A percentile compares a stretch with the other conserved stretches of the same genome.
These are phyloP conservation scores for Petroica traversi DNA, from an alignment of 2,113 vertebrate genomes.

Conservation along the genomic window DNA sequence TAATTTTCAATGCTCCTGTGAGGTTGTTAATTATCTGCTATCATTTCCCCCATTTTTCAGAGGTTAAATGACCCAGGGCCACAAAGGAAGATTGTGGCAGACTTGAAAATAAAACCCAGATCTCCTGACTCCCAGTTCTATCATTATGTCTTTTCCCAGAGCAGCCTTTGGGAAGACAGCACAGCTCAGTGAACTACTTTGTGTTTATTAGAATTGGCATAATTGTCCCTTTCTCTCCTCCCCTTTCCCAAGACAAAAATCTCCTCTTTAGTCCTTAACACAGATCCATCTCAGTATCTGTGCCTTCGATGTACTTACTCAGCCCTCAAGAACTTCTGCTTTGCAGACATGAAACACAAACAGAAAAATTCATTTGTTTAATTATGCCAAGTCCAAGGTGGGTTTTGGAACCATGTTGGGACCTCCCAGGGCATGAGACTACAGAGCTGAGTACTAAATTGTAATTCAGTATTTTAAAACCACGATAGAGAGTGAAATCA, in stretches of 20 bases:
- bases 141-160: slow-evolving; percentile 67
- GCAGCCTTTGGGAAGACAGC: slow-evolving; percentile 62
- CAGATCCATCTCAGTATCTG: neutral
- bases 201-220: slow-evolving; percentile 58
- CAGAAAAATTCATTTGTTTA: neutral
- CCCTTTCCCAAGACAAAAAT: slow-evolving; percentile 37
- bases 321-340: neutral
- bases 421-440: neutral
- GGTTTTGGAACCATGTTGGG: neutral
- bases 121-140: slow-evolving; percentile 69
- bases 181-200: slow-evolving; percentile 60
- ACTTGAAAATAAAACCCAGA: slow-evolving; percentile 67
- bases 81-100: slow-evolving; percentile 69
- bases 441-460: neutral
- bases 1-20: slow-evolving; percentile 68
- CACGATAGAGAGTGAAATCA: neutral
- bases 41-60: slow-evolving; percentile 68
- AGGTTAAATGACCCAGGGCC: slow-evolving; percentile 70
- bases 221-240: slow-evolving; percentile 44
- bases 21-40: slow-evolving; percentile 70
- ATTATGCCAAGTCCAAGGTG: neutral
- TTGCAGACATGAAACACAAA: neutral
- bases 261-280: neutral
- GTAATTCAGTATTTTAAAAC: neutral
- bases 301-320: neutral